These are phyloP conservation scores for Orchestes rusci DNA, from an alignment of 2,888 invertebrate genomes.

Conservation along the genomic window DNA sequence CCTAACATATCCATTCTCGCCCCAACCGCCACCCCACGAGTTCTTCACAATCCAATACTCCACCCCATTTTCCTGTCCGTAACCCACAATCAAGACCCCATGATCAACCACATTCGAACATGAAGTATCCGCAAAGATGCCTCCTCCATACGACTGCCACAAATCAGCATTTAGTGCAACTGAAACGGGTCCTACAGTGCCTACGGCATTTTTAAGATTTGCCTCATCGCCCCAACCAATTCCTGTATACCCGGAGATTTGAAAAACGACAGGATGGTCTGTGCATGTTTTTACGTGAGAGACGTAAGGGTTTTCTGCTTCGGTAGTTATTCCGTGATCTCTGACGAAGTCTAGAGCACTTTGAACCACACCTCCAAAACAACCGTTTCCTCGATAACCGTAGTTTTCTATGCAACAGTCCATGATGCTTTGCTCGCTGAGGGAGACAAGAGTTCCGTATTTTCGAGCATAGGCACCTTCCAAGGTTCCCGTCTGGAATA, in stretches of 20 bases:
- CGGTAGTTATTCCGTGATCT: constrained; percentile 38
- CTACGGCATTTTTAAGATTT: constrained; percentile 24
- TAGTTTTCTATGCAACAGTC: constrained; percentile 11
- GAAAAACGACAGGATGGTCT: constrained; percentile 63
- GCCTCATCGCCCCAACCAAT: constrained; percentile 40
- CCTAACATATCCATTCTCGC: constrained; percentile 75
- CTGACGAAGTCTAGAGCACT: constrained; percentile 15
- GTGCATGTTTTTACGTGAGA: constrained; percentile 64
- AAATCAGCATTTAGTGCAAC: constrained; percentile 23
- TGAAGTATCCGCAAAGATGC: constrained; percentile 52
- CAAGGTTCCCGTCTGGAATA: constrained; percentile 16
- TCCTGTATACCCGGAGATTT: constrained; percentile 71
- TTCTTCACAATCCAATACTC: constrained; percentile 86
- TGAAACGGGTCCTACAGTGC: constrained; percentile 25
- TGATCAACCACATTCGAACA: constrained; percentile 74
- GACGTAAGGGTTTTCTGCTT: constrained; percentile 79
- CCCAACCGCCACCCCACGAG: constrained; percentile 76
- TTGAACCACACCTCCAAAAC: constrained; percentile 18
- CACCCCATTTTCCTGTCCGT: constrained; percentile 68
- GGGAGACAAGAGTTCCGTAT: constrained; percentile 3
- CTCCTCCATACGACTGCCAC: constrained; percentile 23
- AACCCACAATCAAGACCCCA: constrained; percentile 76
- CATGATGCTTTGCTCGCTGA: constrained; percentile 16
- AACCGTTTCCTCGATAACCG: constrained; percentile 17
- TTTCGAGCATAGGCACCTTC: constrained; percentile 11